A percentile compares a stretch with the other conserved stretches of the same genome.
Conservation (phyloP, 64 coral and sea anemone species). For the Hydrozoanthus tunicans region DNA sequence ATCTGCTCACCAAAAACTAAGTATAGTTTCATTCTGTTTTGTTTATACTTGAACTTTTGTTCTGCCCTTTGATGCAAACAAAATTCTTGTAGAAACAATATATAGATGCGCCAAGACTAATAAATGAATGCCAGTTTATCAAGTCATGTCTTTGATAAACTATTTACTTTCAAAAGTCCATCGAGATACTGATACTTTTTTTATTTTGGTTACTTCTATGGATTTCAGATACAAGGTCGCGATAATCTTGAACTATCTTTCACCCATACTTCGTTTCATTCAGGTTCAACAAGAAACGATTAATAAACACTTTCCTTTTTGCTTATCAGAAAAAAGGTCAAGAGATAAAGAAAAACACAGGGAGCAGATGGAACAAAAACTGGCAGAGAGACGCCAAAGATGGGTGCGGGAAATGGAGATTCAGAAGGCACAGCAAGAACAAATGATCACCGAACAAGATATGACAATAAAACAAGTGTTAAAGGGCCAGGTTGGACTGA, state of each 20-base stretch:
- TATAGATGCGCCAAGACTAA: too few relatives aligned
- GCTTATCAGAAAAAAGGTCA: slow-evolving; percentile 27
- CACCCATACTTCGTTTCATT: too few relatives aligned
- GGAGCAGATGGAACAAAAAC: slow-evolving; percentile 43
- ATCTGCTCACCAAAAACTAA: too few relatives aligned
- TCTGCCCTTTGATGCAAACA: too few relatives aligned
- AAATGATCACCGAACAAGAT: slow-evolving; percentile 35
- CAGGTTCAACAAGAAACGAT: background rate
- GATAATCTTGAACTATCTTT: too few relatives aligned
- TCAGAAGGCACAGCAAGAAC: slow-evolving; percentile 50
- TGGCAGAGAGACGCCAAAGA: slow-evolving; percentile 27
- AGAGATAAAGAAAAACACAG: slow-evolving; percentile 43
- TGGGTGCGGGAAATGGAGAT: slow-evolving; percentile 49
- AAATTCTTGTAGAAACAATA: too few relatives aligned
- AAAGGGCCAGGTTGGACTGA: slow-evolving; percentile 43
- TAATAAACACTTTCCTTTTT: background rate
- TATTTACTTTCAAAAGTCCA: too few relatives aligned
- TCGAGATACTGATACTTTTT: too few relatives aligned
- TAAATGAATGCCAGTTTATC: background rate
- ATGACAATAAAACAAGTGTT: slow-evolving; percentile 51
- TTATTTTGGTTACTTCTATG: too few relatives aligned
- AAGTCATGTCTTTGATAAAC: background rate
- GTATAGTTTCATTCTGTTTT: too few relatives aligned
- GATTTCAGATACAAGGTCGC: too few relatives aligned
- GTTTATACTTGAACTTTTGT: too few relatives aligned